Evolutionary conservation across 2,797 vertebrate species (phyloP).

Genomic region (Benthosema pterotum): DNA sequence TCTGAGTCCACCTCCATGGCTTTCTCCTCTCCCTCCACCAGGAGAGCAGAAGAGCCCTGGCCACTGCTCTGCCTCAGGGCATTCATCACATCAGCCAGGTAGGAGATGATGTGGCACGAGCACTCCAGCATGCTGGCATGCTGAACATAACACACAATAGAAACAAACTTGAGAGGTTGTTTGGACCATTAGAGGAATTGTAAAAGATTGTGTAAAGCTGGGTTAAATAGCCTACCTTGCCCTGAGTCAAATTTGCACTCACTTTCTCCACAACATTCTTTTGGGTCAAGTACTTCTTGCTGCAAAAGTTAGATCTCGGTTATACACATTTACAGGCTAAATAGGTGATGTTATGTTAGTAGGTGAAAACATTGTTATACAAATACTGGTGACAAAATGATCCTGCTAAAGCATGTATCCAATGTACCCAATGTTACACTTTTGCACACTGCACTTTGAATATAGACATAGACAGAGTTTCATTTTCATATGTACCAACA

Average conservation of each 20-base stretch:
- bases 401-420: no score
- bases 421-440: no score
- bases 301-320: conserved; percentile 57
- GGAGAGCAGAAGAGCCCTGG: conserved; percentile 88
- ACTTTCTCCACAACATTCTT: conserved; percentile 99
- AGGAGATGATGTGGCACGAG: conserved; percentile 95
- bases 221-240: conserved; percentile 84
- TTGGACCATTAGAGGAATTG: background rate
- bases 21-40: conserved; percentile 95
- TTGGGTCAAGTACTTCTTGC: conserved; percentile 98
- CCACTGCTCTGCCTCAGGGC: conserved; percentile 90
- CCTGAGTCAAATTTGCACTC: conserved; percentile 92
- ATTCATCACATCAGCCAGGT: conserved; percentile 98
- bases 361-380: no score
- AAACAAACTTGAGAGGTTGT: no score
- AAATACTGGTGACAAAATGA: no score
- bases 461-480: no score
- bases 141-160: conserved; percentile 62
- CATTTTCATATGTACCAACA: no score
- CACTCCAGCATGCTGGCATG: conserved; percentile 95
- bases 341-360: background rate
- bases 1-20: conserved; percentile 98
- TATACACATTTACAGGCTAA: background rate
- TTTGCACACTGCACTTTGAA: no score
- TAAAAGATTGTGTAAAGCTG: background rate